Percentiles rank a stretch among this genome's conserved stretches.
phyloP scores from a whole-genome alignment of 2,113 vertebrate genomes.

The Salvator merianae region DNA sequence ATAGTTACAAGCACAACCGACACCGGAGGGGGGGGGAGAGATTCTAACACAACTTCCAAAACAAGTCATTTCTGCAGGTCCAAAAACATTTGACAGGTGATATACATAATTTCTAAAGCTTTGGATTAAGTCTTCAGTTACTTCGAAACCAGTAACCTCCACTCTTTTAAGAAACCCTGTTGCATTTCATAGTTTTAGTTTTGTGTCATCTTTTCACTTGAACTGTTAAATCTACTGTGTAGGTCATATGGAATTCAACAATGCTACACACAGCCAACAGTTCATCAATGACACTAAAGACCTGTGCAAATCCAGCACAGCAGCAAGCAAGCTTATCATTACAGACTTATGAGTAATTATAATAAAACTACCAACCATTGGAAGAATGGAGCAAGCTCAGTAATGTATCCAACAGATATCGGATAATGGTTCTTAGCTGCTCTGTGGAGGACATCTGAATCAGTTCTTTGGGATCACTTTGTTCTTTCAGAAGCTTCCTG shows the following conservation, averaged over 20 bases:
- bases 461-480: slow-evolving; percentile 78
- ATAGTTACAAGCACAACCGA: too few relatives aligned
- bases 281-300: background rate
- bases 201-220: background rate
- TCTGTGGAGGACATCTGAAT: slow-evolving; percentile 94
- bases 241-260: background rate
- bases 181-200: background rate
- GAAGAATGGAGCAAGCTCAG: slow-evolving; percentile 96
- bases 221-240: background rate
- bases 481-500: slow-evolving; percentile 79
- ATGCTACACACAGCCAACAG: background rate
- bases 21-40: too few relatives aligned
- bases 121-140: background rate
- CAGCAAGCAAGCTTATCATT: background rate
- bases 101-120: too few relatives aligned
- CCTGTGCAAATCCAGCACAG: background rate
- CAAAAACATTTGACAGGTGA: too few relatives aligned
- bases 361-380: slow-evolving; percentile 83
- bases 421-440: slow-evolving; percentile 94
- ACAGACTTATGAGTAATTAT: background rate
- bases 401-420: slow-evolving; percentile 95
- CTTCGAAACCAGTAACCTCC: too few relatives aligned
- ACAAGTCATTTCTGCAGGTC: too few relatives aligned
- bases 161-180: background rate
- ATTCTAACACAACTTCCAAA: too few relatives aligned